These are phyloP conservation scores for Ciconia nigra DNA, from an alignment of 2,797 vertebrate genomes.

Conservation along the genomic window DNA sequence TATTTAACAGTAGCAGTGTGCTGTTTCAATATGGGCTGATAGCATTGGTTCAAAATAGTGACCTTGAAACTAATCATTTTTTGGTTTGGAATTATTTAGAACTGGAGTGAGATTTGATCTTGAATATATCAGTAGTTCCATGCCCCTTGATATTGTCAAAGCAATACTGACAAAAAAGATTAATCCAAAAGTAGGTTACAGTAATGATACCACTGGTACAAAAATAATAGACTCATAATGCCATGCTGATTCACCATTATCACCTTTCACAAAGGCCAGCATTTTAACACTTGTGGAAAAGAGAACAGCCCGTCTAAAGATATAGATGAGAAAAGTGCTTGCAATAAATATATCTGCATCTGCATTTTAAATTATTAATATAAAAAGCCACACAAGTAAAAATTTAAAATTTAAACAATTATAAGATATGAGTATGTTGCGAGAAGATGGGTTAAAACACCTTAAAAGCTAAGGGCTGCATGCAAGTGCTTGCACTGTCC, in stretches of 20 bases:
- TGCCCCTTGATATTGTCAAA: not conserved
- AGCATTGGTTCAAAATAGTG: not conserved
- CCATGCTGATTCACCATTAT: accelerated
- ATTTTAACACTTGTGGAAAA: not conserved
- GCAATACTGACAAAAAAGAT: not conserved
- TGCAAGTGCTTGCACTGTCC: not conserved
- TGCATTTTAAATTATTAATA: not conserved
- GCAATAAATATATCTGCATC: not conserved
- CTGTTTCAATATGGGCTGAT: not conserved
- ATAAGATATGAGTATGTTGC: not conserved
- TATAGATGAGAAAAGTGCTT: not conserved
- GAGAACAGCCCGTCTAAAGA: not conserved
- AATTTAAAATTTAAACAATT: not conserved
- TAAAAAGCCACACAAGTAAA: not conserved
- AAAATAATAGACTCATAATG: not conserved
- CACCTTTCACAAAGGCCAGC: not conserved
- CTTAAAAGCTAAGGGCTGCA: not conserved
- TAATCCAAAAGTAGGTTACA: not conserved
- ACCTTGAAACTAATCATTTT: not conserved
- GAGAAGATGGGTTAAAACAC: not conserved
- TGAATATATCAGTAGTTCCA: not conserved
- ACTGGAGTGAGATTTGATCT: not conserved
- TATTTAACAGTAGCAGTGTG: not conserved
- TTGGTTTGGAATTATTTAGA: accelerated
- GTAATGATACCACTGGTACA: not conserved